Evolutionary conservation across 92 coral and sea anemone genomes (phyloP).

Genomic region (Anthopleura xanthogrammica): DNA sequence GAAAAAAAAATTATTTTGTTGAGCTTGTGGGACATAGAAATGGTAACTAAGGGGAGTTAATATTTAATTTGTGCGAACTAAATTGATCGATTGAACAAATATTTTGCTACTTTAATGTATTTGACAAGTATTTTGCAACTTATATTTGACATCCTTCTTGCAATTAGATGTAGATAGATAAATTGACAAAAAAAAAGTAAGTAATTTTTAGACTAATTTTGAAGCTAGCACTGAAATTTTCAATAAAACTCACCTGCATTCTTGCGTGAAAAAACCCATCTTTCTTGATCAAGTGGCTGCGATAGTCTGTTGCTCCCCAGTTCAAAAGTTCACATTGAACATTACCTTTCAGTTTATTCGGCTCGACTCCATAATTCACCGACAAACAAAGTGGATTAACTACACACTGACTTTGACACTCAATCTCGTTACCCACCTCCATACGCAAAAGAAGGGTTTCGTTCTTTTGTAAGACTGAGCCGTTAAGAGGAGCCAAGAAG

Average conservation of each 20-base stretch:
- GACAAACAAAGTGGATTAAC: background rate
- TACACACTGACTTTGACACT: constrained; percentile 1
- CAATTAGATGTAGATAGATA: too few relatives aligned
- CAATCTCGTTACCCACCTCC: background rate
- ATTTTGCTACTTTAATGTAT: too few relatives aligned
- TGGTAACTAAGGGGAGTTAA: too few relatives aligned
- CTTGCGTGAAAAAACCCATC: background rate
- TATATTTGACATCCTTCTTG: too few relatives aligned
- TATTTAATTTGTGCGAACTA: too few relatives aligned
- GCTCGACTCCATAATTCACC: background rate
- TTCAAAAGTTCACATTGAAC: background rate
- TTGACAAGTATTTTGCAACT: too few relatives aligned
- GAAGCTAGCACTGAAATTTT: too few relatives aligned
- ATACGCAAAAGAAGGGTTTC: background rate
- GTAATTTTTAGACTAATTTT: too few relatives aligned
- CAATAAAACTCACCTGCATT: background rate
- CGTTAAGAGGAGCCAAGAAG: background rate
- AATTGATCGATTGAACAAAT: too few relatives aligned
- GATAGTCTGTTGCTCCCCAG: background rate
- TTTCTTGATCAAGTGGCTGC: background rate
- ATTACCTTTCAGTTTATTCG: background rate
- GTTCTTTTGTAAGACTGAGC: background rate
- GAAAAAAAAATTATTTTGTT: too few relatives aligned
- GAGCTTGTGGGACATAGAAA: too few relatives aligned
- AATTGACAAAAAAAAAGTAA: too few relatives aligned